These are phyloP conservation scores for Liodrosophila aerea DNA, from an alignment of 2,888 invertebrate species.

Conservation along the genomic window DNA sequence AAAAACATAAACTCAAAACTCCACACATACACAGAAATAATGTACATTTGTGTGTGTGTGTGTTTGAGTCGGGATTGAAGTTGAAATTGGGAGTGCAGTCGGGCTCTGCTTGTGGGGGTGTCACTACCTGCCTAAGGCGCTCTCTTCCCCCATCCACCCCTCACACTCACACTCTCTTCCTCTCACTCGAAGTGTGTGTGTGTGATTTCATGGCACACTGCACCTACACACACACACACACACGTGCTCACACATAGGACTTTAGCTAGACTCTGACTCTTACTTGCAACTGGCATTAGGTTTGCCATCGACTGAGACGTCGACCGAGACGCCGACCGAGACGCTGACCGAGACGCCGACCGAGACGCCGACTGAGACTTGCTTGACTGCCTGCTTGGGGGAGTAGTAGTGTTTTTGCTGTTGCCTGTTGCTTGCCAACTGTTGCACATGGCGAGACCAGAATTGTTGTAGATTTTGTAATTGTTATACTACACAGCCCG, in stretches of 20 bases:
- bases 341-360: conserved; percentile 14
- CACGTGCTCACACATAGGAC: conserved; percentile 2
- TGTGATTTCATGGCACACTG: conserved; percentile 33
- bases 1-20: conserved; percentile 15
- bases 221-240: conserved; percentile 20
- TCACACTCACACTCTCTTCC: too few species aligned
- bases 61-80: conserved; percentile 3
- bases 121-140: too few species aligned
- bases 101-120: conserved; percentile 23
- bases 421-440: conserved; percentile 35
- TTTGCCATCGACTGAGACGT: conserved; percentile 13
- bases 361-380: conserved; percentile 22
- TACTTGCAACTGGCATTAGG: too few species aligned
- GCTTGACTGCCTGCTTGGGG: conserved; percentile 36
- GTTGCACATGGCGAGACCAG: conserved; percentile 60
- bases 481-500: too few species aligned
- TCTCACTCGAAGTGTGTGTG: conserved; percentile 18
- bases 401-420: conserved; percentile 6
- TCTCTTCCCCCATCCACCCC: too few species aligned
- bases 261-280: conserved; percentile 9
- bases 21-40: conserved; percentile 3
- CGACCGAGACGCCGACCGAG: conserved; percentile 2
- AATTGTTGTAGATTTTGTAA: conserved; percentile 71
- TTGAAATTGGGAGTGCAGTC: conserved; percentile 20
- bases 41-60: conserved; percentile 1